Evolutionary conservation across 2,113 vertebrate genomes (phyloP).

Genomic region (Heliornis fulica): DNA sequence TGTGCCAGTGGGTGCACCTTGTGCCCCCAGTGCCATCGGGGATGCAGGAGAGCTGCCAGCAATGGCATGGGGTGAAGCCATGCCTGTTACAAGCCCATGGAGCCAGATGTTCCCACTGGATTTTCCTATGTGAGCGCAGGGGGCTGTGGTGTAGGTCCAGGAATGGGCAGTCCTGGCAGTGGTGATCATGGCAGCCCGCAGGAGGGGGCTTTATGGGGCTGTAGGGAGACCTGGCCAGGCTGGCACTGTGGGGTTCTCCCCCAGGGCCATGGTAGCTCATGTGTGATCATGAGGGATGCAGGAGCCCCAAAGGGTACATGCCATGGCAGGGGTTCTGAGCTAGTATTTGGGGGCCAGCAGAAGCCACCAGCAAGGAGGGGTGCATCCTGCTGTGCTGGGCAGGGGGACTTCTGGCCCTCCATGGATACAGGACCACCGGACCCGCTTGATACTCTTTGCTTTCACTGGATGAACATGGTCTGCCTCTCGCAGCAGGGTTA

Average conservation of each 20-base stretch:
- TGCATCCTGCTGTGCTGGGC: rapidly evolving
- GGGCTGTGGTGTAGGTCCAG: not conserved
- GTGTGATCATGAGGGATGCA: rapidly evolving
- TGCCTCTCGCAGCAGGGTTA: not conserved
- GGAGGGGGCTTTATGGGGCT: not conserved
- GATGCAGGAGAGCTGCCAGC: rapidly evolving
- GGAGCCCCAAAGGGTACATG: rapidly evolving
- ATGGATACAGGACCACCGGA: not conserved
- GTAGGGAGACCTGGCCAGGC: not conserved
- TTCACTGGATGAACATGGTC: not conserved
- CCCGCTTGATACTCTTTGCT: not conserved
- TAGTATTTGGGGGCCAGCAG: not conserved
- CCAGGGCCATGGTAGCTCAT: rapidly evolving
- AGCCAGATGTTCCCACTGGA: not conserved
- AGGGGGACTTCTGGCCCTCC: not conserved
- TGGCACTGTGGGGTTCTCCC: not conserved
- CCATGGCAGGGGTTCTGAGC: not conserved
- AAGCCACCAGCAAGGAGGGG: not conserved
- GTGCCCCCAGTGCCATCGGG: rapidly evolving
- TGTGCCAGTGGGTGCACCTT: rapidly evolving
- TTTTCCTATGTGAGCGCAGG: rapidly evolving
- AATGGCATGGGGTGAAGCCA: rapidly evolving
- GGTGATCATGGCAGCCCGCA: rapidly evolving
- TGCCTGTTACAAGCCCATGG: too few relatives aligned
- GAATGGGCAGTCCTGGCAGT: not conserved